Conservation (phyloP, 2,797 vertebrate species). For the Cryptoprocta ferox region DNA sequence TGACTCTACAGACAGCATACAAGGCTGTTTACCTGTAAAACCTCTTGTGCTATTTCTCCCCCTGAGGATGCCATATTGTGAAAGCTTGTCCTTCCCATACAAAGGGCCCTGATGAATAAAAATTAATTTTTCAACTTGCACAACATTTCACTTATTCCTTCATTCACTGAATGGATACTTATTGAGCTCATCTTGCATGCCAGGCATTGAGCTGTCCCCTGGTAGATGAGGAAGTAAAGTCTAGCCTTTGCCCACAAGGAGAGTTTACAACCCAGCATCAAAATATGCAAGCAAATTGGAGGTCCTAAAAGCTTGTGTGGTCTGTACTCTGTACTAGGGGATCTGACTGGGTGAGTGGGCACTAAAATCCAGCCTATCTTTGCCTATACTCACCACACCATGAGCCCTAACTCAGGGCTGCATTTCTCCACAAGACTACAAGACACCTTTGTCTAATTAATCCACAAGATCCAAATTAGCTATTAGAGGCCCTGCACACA, state of each 20-base stretch:
- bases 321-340: not conserved
- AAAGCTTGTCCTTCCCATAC: not conserved
- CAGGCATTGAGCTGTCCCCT: not conserved
- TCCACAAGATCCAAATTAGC: not conserved
- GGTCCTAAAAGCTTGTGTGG: not conserved
- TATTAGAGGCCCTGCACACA: not conserved
- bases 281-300: not conserved
- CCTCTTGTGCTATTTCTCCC: not conserved
- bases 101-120: not conserved
- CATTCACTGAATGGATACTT: not conserved
- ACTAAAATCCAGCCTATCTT: not conserved
- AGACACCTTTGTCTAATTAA: conserved; percentile 12
- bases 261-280: not conserved
- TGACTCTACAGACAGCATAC: not conserved
- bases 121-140: not conserved
- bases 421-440: not conserved
- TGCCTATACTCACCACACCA: not conserved
- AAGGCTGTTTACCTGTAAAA: not conserved
- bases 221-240: not conserved
- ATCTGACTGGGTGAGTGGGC: not conserved
- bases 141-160: not conserved
- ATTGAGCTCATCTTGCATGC: not conserved
- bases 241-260: not conserved
- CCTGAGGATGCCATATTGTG: not conserved
- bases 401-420: not conserved